Conservation (phyloP, 2,888 invertebrate species). For the Tupiocoris notatus region DNA sequence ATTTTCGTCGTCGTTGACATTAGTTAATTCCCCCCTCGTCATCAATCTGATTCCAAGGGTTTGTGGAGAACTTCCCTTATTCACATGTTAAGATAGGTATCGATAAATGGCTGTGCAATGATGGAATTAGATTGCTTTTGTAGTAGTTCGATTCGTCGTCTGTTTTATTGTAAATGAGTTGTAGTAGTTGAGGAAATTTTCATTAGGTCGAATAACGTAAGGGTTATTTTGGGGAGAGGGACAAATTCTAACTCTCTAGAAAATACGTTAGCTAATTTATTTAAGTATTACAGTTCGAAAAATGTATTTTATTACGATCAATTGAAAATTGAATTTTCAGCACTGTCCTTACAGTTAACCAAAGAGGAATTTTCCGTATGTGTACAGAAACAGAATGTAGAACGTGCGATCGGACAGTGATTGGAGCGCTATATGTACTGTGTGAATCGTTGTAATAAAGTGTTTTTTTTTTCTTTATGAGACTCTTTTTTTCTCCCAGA, state of each 20-base stretch:
- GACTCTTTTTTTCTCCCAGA: not conserved
- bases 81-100: not conserved
- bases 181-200: not conserved
- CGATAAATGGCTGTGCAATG: slow-evolving; percentile 24
- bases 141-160: no score
- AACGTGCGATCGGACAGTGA: not conserved
- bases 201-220: not conserved
- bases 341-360: slow-evolving; percentile 5
- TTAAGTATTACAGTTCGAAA: not conserved
- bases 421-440: not conserved
- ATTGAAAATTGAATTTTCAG: not conserved
- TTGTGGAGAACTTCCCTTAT: no score
- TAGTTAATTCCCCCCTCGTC: no score
- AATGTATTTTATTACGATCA: not conserved
- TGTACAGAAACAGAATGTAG: no score
- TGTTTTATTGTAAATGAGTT: slow-evolving; percentile 10
- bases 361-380: slow-evolving; percentile 20
- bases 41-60: no score
- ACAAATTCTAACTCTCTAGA: no score
- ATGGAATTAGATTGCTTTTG: slow-evolving; percentile 17
- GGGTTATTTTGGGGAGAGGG: not conserved
- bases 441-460: slow-evolving; percentile 16
- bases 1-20: no score
- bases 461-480: not conserved
- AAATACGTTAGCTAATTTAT: no score